Percentiles rank a stretch among this genome's conserved stretches.
Evolutionary conservation across 2,797 vertebrate species (phyloP).

Genomic region (Sphenopsis melanotis): DNA sequence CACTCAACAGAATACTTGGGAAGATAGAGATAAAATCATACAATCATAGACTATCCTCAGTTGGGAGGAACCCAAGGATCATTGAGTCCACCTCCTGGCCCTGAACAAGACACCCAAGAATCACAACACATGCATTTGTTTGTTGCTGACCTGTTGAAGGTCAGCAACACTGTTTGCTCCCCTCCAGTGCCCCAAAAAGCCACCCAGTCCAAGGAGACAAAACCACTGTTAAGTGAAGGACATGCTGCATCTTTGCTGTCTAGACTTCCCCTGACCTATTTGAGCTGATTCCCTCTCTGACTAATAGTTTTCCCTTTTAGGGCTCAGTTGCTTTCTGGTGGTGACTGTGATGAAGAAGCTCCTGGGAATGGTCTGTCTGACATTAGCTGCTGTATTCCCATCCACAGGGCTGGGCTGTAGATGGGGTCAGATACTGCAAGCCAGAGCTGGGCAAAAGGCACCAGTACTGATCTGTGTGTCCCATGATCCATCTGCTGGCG

Average conservation of each 20-base stretch:
- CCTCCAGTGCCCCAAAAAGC: not conserved
- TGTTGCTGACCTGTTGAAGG: not conserved
- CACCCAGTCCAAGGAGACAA: not conserved
- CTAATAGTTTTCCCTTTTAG: not conserved
- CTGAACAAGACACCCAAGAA: not conserved
- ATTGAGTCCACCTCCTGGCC: not conserved
- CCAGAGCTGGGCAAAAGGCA: not conserved
- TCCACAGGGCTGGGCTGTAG: not conserved
- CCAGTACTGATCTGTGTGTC: not conserved
- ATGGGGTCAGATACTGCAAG: not conserved
- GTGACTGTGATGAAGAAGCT: not conserved
- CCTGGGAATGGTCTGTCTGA: accelerated
- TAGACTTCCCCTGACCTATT: not conserved
- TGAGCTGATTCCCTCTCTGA: not conserved
- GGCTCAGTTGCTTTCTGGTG: not conserved
- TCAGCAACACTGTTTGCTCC: not conserved
- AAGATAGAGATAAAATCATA: not conserved
- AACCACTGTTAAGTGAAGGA: not conserved
- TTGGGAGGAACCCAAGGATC: not conserved
- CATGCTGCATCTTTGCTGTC: not conserved
- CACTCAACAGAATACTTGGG: not conserved
- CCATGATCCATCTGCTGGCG: not conserved
- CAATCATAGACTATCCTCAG: not conserved
- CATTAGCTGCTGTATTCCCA: not conserved
- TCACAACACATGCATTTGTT: not conserved